Percentiles rank a stretch among this genome's conserved stretches.
These are phyloP conservation scores for Scaptomyza pallida DNA, from an alignment of 1,140 invertebrate genomes.

Conservation along the genomic window DNA sequence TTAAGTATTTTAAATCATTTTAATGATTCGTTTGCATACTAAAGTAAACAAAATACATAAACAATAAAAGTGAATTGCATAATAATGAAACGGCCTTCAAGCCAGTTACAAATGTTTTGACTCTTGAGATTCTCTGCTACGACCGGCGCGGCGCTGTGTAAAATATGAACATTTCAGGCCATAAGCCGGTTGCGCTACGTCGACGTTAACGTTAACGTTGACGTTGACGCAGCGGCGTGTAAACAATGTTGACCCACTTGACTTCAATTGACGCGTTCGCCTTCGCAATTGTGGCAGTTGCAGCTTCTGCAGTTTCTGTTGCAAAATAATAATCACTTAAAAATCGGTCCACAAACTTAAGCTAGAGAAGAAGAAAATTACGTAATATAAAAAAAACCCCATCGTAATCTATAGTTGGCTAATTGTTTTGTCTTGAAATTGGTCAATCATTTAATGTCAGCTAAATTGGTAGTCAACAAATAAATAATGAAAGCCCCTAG, in stretches of 20 bases:
- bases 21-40: neutral
- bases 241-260: conserved; percentile 70
- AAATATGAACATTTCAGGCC: neutral
- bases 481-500: neutral
- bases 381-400: neutral
- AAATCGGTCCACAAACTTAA: neutral
- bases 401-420: neutral
- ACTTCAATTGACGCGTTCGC: conserved; percentile 59
- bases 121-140: neutral
- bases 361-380: too few species aligned
- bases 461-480: neutral
- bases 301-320: conserved; percentile 1
- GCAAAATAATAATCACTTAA: neutral
- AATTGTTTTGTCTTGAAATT: neutral
- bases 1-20: neutral
- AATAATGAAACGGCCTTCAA: conserved; percentile 6
- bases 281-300: conserved; percentile 27
- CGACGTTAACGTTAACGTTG: conserved; percentile 1
- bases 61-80: neutral
- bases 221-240: conserved; percentile 54
- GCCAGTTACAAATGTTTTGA: neutral
- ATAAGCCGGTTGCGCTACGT: neutral
- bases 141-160: neutral
- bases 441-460: neutral
- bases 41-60: neutral